Evolutionary conservation across 2,113 vertebrate genomes (phyloP), one percentile per base, ranked within the genome.

Genomic region (Xiphophorus maculatus): DNA sequence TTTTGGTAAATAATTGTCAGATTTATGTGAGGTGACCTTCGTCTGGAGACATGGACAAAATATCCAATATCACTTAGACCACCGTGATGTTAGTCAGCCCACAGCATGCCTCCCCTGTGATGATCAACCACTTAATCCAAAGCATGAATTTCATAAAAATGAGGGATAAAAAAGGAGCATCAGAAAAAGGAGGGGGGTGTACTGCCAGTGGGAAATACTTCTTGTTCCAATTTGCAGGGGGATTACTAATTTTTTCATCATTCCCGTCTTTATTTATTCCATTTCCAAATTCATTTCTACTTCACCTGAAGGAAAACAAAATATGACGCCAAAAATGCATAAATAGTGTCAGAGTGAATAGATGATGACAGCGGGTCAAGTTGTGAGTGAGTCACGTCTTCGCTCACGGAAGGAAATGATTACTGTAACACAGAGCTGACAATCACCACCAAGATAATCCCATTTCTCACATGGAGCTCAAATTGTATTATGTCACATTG

Each of bases 401-500:
- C 42, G 70, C 83, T 86, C 69, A 71, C 71, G 81, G 84, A 87
- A 77, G 85, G 83, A 90, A 88, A 86, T 80, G 88, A 92, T 91
- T 87, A 89, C 82, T 35, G 83, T 79, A 88, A 92, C 88, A 89
- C 79, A 17, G 63, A 79, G 58, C 79, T 19, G 88, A 91, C 88
- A 90, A 90, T 85, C 88, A 86, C 58, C 3, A 40, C 69, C 61
- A 14, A 84, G 86, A 91, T 90, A 91, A 92, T 92, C 88, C 89
- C 81, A 74, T 91, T 90, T 85, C 85, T 88, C 89, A 87, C 87
- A 83, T 13, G 74, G 73, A 85, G 91, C 88, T 92, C 84, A 89
- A 82, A 90, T 87, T 89, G 87, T 83, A 88, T 93, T 84, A 90
- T 89, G 90, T 89, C 89, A 89, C 87, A 76, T 79, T 86, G 87